Conservation (phyloP, 1,140 invertebrate genomes). For the Cydia splendana region DNA sequence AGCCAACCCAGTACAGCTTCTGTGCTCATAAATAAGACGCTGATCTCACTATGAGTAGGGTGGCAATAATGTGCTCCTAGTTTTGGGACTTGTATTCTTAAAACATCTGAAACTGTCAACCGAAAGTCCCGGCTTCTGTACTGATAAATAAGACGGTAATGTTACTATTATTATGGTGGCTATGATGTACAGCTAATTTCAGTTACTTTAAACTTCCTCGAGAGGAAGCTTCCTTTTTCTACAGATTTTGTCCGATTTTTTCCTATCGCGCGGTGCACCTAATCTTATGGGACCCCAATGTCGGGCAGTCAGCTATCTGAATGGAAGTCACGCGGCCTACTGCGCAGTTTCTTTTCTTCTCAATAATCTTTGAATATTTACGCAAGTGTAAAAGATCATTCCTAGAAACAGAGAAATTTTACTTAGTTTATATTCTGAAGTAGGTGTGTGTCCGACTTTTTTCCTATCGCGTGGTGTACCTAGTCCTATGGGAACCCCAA, state of each 20-base stretch:
- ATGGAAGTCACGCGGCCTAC: background rate
- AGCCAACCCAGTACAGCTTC: background rate
- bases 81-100: background rate
- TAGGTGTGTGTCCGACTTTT: background rate
- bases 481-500: background rate
- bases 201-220: too few relatives aligned
- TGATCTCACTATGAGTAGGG: conserved; percentile 8
- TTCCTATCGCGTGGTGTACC: background rate
- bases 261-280: background rate
- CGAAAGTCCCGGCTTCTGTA: too few relatives aligned
- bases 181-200: too few relatives aligned
- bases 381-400: too few relatives aligned
- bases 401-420: too few relatives aligned
- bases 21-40: conserved; percentile 2
- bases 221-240: too few relatives aligned
- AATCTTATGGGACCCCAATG: background rate
- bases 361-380: background rate
- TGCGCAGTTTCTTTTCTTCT: background rate
- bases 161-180: too few relatives aligned
- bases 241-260: background rate
- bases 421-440: too few relatives aligned
- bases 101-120: background rate
- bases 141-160: too few relatives aligned
- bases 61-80: background rate
- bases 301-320: background rate